Base-by-base conservation (phyloP, 37 sponge, comb jelly and placozoan species). In the Aphrocallistes beatrix region DNA sequence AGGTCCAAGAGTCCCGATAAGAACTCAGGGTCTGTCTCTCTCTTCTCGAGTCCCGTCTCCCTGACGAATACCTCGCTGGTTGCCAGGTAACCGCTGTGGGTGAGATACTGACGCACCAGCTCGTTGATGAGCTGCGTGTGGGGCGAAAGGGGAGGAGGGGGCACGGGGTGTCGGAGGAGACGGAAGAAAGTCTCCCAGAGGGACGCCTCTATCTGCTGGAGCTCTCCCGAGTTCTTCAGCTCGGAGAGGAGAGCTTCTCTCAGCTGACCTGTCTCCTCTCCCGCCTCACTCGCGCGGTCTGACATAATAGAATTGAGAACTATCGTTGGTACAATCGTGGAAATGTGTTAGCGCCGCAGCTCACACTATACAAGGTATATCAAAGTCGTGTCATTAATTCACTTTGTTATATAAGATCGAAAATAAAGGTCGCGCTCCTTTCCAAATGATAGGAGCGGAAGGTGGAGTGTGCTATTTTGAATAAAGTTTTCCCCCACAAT, bases 141-240 rank as follows among this genome's bases (percentile, higher is more conserved):
- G 3, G 75, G 32, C 25, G 75, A 60, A 13, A 60, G 75, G 75
- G 75, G 17, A 6, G 75, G 75, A 3, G 75, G 75, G 34, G 75
- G 25, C 3, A 30, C 34, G 75, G 75, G 75, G 21, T 60, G 75
- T 3, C 75, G 75, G 75, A 60, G 75, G 17, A 60, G 75, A 60
- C 75, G 75, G 75, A 60, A 60, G 75, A 60, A 60, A 30, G 28
- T 60, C 75, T 60, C 32, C 75, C 75, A 60, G 75, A 60, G 75
- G n/a, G 75, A 19, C 28, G 75, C 75, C 34, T 60, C 75, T 21
- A 60, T 60, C 75, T 60, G 75, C 34, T 60, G 10, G 32, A 60
- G 75, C 75, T 60, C 28, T 13, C 75, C 75, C 32, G 75, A 25
- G 34, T 30, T 60, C 8, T 13, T 3, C 34, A 60, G 75, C 34